phyloP scores from a whole-genome alignment of 2,113 vertebrate genomes.

The Dendrocopos noguchii region DNA sequence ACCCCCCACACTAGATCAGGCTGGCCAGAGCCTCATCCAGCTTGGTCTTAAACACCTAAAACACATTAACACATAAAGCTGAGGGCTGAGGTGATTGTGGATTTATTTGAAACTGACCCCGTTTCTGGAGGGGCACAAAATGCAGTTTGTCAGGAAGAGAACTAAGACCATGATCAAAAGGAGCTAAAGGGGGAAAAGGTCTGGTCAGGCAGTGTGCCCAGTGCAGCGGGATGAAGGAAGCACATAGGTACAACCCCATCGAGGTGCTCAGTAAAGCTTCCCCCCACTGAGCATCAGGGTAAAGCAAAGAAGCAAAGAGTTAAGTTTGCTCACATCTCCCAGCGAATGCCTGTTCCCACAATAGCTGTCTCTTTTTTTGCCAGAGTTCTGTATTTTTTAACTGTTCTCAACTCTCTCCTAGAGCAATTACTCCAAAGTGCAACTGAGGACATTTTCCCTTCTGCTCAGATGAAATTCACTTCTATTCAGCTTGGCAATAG shows the following conservation, averaged over 20 bases:
- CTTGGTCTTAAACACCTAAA: no score
- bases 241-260: neutral
- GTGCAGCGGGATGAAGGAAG: neutral
- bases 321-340: neutral
- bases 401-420: constrained; percentile 25
- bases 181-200: neutral
- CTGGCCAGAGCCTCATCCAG: no score
- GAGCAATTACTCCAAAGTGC: constrained; percentile 38
- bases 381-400: constrained; percentile 45
- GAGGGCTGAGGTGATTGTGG: no score
- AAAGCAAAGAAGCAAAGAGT: neutral
- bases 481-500: neutral
- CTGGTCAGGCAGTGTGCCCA: neutral
- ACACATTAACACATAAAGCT: no score
- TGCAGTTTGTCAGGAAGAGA: neutral
- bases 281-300: neutral
- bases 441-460: constrained; percentile 40
- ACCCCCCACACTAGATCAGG: no score
- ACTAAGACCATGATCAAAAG: neutral
- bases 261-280: neutral
- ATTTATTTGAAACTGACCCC: neutral
- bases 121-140: neutral
- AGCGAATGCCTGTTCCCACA: constrained; percentile 14
- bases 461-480: constrained; percentile 34
- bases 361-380: constrained; percentile 26